These are phyloP conservation scores for Nephrocerus scutellatus DNA, from an alignment of 2,888 invertebrate species.

Conservation along the genomic window DNA sequence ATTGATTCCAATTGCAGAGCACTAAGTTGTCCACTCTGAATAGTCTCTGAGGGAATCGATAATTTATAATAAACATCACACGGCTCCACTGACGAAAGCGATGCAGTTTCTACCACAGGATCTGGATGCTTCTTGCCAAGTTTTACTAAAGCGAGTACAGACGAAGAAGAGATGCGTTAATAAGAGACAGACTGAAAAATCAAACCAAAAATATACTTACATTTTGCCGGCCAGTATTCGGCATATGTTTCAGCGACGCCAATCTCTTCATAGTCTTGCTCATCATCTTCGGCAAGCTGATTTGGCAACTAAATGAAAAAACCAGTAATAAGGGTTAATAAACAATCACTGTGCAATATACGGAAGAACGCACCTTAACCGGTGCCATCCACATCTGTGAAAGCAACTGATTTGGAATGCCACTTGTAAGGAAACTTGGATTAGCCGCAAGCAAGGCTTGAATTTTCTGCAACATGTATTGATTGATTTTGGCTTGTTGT, in stretches of 20 bases:
- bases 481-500: slow-evolving; percentile 32
- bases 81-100: slow-evolving; percentile 91
- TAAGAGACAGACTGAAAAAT: neutral
- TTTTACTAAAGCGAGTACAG: slow-evolving; percentile 58
- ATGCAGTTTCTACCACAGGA: slow-evolving; percentile 97
- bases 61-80: slow-evolving; percentile 84
- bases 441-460: slow-evolving; percentile 43
- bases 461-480: slow-evolving; percentile 42
- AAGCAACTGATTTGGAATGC: slow-evolving; percentile 53
- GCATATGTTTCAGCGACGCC: slow-evolving; percentile 98
- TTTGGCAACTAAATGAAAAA: slow-evolving; percentile 17
- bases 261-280: slow-evolving; percentile 91
- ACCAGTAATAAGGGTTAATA: slow-evolving; percentile 2
- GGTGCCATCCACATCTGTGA: slow-evolving; percentile 57
- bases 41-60: slow-evolving; percentile 75
- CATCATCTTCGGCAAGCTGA: slow-evolving; percentile 57
- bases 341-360: neutral
- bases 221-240: slow-evolving; percentile 95
- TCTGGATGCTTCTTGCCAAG: slow-evolving; percentile 96
- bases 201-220: slow-evolving; percentile 49
- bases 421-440: slow-evolving; percentile 46
- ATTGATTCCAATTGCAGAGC: slow-evolving; percentile 96
- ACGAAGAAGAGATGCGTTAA: slow-evolving; percentile 13
- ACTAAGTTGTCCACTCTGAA: slow-evolving; percentile 80
- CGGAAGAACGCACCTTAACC: slow-evolving; percentile 37